Evolutionary conservation across 2,113 vertebrate genomes (phyloP), one percentile per base, ranked within the genome.

Genomic region (Brachyhypopomus occidentalis): DNA sequence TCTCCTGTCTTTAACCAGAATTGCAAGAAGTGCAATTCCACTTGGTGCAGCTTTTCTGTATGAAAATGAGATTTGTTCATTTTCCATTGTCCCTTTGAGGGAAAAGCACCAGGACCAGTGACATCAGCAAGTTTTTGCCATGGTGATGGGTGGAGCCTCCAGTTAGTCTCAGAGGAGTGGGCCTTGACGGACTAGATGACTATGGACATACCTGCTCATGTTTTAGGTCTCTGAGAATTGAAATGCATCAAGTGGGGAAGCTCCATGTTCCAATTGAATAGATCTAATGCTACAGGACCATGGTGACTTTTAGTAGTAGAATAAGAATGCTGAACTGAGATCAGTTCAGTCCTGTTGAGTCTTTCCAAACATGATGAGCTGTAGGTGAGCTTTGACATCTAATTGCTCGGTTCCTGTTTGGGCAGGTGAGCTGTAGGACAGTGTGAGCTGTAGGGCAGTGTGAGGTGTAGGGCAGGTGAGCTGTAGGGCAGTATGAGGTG

Each of bases 21-120:
- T 34, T 23, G 30, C 4, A 2, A n/a, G 14, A 9, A 0, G 30
- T 52, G 14, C 34, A 60, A 45, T 4, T 73, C 36, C 23, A 6
- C 19, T 45, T 52, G 30, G 20, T 34, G 20, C 16, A 34, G 36
- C 38, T 27, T 72, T 25, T n/a, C 67, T 41, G 17, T 16, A 25
- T 79, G n/a, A n/a, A n/a, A n/a, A n/a, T n/a, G 41, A 41, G 78
- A 72, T 63, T 52, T 72, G 78, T 63, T 45, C 7, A 22, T 60
- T 71, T 80, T 80, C 52, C 56, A 22, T 9, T 19, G 6, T 52
- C 73, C 63, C 70, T 23, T 41, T 22, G 41, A 75, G 58, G 45
- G 45, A 11, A 52, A 52, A 11, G 58, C n/a, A 3, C 60, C 58
- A 45, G 14, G 7, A 41, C 20, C 20, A 6, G 70, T 72, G 69